Evolutionary conservation across 2,797 vertebrate species (phyloP).

Genomic region (Nasua narica): DNA sequence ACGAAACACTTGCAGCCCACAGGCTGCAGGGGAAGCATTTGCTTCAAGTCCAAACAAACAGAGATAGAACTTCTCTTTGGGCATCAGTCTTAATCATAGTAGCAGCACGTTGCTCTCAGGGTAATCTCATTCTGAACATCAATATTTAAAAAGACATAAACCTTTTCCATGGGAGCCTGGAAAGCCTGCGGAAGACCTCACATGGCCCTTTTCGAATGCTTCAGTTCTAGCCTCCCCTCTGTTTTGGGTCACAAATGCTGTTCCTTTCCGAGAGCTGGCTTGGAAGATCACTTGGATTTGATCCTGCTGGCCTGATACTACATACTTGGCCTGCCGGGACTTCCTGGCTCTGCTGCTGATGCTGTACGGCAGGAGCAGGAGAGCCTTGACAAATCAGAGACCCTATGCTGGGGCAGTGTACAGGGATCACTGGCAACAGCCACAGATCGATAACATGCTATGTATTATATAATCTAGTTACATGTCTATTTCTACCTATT

Average conservation of each 20-base stretch:
- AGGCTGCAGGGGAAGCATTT: slow-evolving; percentile 48
- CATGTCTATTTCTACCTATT: background rate
- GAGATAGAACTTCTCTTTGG: slow-evolving; percentile 17
- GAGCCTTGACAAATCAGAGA: slow-evolving; percentile 64
- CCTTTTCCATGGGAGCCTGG: slow-evolving; percentile 56
- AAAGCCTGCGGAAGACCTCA: slow-evolving; percentile 66
- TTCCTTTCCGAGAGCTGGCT: slow-evolving; percentile 78
- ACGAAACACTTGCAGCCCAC: slow-evolving; percentile 32
- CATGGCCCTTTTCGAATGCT: slow-evolving; percentile 64
- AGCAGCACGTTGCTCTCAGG: slow-evolving; percentile 16
- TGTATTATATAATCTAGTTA: slow-evolving; percentile 12
- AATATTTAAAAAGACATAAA: slow-evolving; percentile 57
- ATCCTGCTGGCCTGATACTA: slow-evolving; percentile 81
- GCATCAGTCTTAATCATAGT: background rate
- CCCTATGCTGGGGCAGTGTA: slow-evolving; percentile 60
- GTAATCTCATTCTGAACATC: slow-evolving; percentile 54
- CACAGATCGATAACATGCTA: background rate
- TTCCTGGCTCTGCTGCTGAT: slow-evolving; percentile 80
- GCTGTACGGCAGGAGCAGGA: slow-evolving; percentile 80
- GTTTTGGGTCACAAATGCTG: slow-evolving; percentile 77
- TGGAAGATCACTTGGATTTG: slow-evolving; percentile 80
- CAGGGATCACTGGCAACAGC: slow-evolving; percentile 65
- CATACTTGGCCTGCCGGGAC: slow-evolving; percentile 75
- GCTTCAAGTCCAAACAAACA: slow-evolving; percentile 41
- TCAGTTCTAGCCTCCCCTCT: slow-evolving; percentile 61